A percentile compares a stretch with the other conserved stretches of the same genome.
phyloP scores from a whole-genome alignment of 2,797 vertebrate genomes.

The Glossophaga mutica region DNA sequence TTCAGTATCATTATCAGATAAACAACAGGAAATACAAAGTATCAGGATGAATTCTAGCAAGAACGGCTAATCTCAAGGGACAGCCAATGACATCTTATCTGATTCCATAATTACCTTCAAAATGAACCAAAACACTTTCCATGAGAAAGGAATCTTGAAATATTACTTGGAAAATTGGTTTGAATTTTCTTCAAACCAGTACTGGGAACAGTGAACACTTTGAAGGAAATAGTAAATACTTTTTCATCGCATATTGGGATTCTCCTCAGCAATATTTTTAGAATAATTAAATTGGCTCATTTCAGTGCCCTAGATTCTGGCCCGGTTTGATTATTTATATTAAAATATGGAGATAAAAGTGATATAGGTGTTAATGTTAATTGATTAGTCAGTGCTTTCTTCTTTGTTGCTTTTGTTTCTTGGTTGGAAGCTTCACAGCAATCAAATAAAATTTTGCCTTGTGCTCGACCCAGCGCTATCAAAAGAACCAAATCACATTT shows the following conservation, averaged over 20 bases:
- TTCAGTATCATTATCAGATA: neutral
- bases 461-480: neutral
- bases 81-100: neutral
- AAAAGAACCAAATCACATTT: neutral
- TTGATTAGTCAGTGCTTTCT: neutral
- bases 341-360: slow-evolving; percentile 36
- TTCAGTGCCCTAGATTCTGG: slow-evolving; percentile 45
- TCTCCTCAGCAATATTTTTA: slow-evolving; percentile 30
- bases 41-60: neutral
- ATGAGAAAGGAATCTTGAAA: slow-evolving; percentile 6
- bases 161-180: neutral
- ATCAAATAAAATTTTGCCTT: slow-evolving; percentile 1
- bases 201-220: neutral
- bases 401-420: neutral
- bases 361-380: neutral
- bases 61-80: neutral
- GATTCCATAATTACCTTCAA: neutral
- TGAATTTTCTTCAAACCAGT: slow-evolving; percentile 9
- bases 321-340: slow-evolving; percentile 2
- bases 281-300: slow-evolving; percentile 65
- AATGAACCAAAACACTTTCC: slow-evolving; percentile 20
- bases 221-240: neutral
- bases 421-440: neutral
- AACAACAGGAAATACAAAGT: neutral
- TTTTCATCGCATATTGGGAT: neutral